These are phyloP conservation scores for Scatophagus argus DNA, from an alignment of 2,113 vertebrate genomes.

Conservation along the genomic window DNA sequence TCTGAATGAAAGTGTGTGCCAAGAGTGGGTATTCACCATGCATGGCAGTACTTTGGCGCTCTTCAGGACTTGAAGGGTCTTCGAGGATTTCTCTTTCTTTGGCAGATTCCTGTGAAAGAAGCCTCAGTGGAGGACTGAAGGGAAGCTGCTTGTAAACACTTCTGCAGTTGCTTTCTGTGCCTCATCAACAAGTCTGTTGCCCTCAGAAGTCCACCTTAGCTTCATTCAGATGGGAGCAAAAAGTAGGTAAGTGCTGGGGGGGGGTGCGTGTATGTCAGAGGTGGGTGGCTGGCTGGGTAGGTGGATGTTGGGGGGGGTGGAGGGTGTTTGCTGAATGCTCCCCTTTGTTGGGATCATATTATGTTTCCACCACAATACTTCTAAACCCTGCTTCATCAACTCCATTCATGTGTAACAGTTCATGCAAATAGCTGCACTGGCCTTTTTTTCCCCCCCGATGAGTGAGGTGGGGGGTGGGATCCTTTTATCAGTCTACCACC, in stretches of 20 bases:
- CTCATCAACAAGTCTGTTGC: conserved; percentile 42
- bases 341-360: conserved; percentile 85
- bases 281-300: conserved; percentile 58
- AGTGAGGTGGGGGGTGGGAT: conserved; percentile 45
- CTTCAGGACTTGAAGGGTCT: conserved; percentile 53
- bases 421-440: conserved; percentile 84
- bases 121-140: conserved; percentile 23
- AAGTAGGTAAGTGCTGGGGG: conserved; percentile 26
- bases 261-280: conserved; percentile 54
- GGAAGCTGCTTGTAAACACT: conserved; percentile 65
- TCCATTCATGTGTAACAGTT: conserved; percentile 87
- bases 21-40: conserved; percentile 63
- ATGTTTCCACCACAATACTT: conserved; percentile 87
- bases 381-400: conserved; percentile 84
- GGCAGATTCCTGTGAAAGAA: conserved; percentile 42
- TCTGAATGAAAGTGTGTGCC: conserved; percentile 73
- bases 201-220: conserved; percentile 25
- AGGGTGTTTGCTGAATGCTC: conserved; percentile 77
- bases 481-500: conserved; percentile 67
- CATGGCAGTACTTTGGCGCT: conserved; percentile 69
- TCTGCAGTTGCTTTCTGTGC: conserved; percentile 51
- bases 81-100: conserved; percentile 56
- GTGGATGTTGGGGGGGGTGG: conserved; percentile 45
- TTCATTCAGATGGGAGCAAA: conserved; percentile 29
- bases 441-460: conserved; percentile 54